Conservation (phyloP, 2,113 vertebrate genomes). For the Ciconia boyciana region DNA sequence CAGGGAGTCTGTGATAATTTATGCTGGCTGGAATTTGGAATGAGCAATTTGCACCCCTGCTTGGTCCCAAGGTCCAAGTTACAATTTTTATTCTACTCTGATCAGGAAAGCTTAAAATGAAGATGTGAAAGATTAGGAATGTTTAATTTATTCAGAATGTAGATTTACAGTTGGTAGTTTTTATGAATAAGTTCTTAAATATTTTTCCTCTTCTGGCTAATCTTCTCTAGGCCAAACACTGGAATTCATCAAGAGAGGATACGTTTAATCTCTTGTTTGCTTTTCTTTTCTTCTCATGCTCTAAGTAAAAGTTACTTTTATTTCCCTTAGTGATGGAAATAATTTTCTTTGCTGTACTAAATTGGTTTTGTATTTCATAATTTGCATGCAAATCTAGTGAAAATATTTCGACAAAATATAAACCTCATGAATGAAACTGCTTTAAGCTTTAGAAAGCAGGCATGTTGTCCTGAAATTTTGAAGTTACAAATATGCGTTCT, state of each 20-base stretch:
- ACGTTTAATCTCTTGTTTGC: conserved; percentile 28
- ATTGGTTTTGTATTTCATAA: conserved; percentile 57
- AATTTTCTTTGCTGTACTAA: conserved; percentile 10
- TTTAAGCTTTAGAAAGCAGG: conserved; percentile 38
- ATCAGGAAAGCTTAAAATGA: background rate
- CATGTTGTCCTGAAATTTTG: background rate
- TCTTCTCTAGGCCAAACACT: conserved; percentile 24
- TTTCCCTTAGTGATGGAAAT: conserved; percentile 56
- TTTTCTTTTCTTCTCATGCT: conserved; percentile 34
- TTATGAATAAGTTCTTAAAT: conserved; percentile 13
- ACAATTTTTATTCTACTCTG: background rate
- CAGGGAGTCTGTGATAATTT: background rate
- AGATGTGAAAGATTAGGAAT: background rate
- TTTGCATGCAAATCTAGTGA: conserved; percentile 54
- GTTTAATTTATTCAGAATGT: background rate
- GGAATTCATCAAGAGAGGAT: background rate
- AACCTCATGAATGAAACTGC: conserved; percentile 43
- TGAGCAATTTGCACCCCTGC: background rate
- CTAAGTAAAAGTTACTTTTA: conserved; percentile 49
- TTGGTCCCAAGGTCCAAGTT: background rate
- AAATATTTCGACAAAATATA: conserved; percentile 41
- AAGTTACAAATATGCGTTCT: conserved; percentile 8
- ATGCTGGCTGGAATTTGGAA: background rate
- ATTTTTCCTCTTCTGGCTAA: background rate
- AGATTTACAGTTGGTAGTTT: background rate